Percentiles rank a stretch among this genome's conserved stretches.
Conservation (phyloP, 2,888 invertebrate genomes). For the Spodoptera exigua region DNA sequence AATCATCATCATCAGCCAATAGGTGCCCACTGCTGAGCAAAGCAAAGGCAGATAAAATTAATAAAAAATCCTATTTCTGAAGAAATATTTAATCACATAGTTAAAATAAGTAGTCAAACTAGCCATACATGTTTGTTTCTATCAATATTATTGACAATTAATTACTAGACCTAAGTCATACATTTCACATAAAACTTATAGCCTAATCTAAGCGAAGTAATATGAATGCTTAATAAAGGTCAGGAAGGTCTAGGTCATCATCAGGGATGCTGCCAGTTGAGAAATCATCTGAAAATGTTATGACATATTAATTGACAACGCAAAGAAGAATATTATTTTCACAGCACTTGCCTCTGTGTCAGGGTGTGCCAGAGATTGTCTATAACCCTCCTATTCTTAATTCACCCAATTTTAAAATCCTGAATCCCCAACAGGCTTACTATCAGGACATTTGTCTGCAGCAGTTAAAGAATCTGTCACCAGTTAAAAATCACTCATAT, state of each 20-base stretch:
- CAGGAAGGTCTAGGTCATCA: slow-evolving; percentile 76
- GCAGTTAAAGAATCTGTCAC: no score
- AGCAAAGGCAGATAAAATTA: slow-evolving; percentile 1
- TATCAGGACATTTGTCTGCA: no score
- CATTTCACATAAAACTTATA: slow-evolving; percentile 18
- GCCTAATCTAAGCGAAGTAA: slow-evolving; percentile 14
- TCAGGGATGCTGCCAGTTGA: slow-evolving; percentile 75
- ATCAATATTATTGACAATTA: slow-evolving; percentile 10
- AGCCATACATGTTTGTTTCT: slow-evolving; percentile 1
- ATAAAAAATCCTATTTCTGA: slow-evolving; percentile 6
- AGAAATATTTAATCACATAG: slow-evolving; percentile 13
- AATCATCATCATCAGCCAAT: no score
- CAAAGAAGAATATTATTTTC: no score
- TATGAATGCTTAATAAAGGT: slow-evolving; percentile 65
- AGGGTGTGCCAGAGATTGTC: no score
- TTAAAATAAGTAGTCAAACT: slow-evolving; percentile 12
- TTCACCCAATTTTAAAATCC: no score
- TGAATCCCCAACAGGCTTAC: no score
- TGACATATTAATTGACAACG: not conserved
- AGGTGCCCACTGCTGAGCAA: no score
- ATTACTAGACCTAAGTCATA: slow-evolving; percentile 25
- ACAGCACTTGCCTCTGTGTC: no score
- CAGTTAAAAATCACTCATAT: no score
- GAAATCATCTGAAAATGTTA: slow-evolving; percentile 82
- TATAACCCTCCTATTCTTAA: no score